Conservation (phyloP, 2,888 invertebrate species). For the Muschampia staudingeri region DNA sequence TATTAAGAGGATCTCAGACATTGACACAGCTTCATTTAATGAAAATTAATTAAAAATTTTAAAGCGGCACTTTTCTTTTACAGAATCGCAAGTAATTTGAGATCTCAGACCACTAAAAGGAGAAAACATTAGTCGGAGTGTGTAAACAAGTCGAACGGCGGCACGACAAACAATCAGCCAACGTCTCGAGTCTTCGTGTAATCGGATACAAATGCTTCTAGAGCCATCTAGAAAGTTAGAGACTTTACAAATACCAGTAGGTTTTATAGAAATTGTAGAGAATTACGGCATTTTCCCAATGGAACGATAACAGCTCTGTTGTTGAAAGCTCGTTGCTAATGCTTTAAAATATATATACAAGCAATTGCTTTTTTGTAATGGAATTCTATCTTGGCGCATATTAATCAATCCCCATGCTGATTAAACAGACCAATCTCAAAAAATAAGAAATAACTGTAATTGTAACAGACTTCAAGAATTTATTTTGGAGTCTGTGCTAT, state of each 20-base stretch:
- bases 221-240: constrained; percentile 73
- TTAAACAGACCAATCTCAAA: too few species aligned
- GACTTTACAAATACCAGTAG: constrained; percentile 75
- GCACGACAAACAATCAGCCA: constrained; percentile 83
- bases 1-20: background rate
- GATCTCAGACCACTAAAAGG: constrained; percentile 76
- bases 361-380: background rate
- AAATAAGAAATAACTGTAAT: too few species aligned
- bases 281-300: constrained; percentile 76
- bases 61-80: constrained; percentile 60
- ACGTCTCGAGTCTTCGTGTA: constrained; percentile 77
- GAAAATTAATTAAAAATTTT: constrained; percentile 38
- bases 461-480: too few species aligned
- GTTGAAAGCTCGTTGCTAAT: background rate
- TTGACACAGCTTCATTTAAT: constrained; percentile 29
- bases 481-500: too few species aligned
- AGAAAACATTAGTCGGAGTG: constrained; percentile 78
- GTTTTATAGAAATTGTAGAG: constrained; percentile 70
- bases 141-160: constrained; percentile 80
- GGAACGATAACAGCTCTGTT: constrained; percentile 66
- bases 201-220: constrained; percentile 85
- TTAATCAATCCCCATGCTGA: too few species aligned
- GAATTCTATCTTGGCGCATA: too few species aligned
- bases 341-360: background rate
- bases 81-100: constrained; percentile 76